Evolutionary conservation across 2,888 invertebrate genomes (phyloP), one percentile per base, ranked within the genome.

Genomic region (Lithophane leautieri): DNA sequence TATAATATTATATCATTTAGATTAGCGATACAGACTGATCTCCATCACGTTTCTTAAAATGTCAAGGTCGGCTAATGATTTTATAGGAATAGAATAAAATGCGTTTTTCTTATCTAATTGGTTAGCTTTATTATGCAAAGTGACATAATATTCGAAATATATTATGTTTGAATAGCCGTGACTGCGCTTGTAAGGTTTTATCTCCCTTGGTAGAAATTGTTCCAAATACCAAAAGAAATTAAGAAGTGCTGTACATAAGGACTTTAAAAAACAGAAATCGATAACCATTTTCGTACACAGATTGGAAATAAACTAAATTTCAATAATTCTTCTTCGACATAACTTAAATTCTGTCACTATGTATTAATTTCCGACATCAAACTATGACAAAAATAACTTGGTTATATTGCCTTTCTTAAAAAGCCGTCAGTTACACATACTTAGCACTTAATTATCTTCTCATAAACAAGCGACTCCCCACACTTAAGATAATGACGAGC

Each of bases 381-480:
- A 11, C 2, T 25, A 14, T 2, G 3, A 28, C 14, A 58, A 65
- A 68, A 76, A 47, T 56, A 76, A n/a, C 25, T 58, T 14, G 14
- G 7, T 50, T 47, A 44, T 22, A 52, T 40, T 28, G 22, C 2
- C 19, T 34, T n/a, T 60, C 25, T 72, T 79, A 60, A 70, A 67
- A 76, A 82, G 54, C 50, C 56, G 52, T 28, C 73, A 68, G 54
- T 72, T 25, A n/a, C 71, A 52, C 76, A 70, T 58, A 78, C 70
- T 85, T 34, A 70, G 22, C 66, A 60, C 70, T 42, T 85, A 85
- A 83, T 83, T 76, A 83, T 76, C 75, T 70, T 54, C 40, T 44
- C 58, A 19, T 73, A 84, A 85, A 85, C 82, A 85, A 71, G 12
- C 50, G 62, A 69, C 19, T 69, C 34, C 72, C n/a, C 54, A 70